phyloP scores from a whole-genome alignment of 1,140 invertebrate genomes.

The Mizuhopecten yessoensis region DNA sequence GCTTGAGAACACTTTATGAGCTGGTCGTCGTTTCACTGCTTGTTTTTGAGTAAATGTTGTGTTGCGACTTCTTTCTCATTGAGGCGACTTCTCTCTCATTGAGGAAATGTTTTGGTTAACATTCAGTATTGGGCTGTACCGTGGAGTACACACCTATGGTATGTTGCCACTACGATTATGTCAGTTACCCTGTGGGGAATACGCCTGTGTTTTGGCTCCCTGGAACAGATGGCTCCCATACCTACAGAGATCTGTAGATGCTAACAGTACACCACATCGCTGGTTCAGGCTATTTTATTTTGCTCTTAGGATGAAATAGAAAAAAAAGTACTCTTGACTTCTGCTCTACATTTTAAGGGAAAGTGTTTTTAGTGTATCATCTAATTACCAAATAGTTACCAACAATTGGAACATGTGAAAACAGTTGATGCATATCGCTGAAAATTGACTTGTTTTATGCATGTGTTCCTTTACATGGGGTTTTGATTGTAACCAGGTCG shows the following conservation, averaged over 20 bases:
- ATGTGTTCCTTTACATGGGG: background rate
- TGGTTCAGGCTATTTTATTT: background rate
- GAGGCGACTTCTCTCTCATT: too few species aligned
- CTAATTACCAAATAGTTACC: background rate
- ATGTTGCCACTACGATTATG: too few species aligned
- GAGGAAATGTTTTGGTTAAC: too few species aligned
- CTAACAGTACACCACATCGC: background rate
- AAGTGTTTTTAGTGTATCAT: background rate
- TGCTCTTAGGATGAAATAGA: background rate
- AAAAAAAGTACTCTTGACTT: background rate
- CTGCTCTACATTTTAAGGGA: background rate
- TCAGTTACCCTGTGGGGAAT: background rate
- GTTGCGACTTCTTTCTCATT: too few species aligned
- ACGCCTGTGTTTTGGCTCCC: background rate
- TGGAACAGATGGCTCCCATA: background rate
- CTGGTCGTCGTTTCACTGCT: too few species aligned
- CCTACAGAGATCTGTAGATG: background rate
- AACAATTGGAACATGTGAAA: background rate
- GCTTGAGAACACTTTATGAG: too few species aligned
- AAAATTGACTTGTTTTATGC: conserved; percentile 20
- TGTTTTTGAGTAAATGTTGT: too few species aligned
- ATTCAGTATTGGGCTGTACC: too few species aligned
- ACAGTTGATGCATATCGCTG: background rate
- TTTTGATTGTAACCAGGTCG: background rate
- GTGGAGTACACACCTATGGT: too few species aligned